Conservation (phyloP, 2,888 invertebrate species). For the Caenorhabditis japonica region DNA sequence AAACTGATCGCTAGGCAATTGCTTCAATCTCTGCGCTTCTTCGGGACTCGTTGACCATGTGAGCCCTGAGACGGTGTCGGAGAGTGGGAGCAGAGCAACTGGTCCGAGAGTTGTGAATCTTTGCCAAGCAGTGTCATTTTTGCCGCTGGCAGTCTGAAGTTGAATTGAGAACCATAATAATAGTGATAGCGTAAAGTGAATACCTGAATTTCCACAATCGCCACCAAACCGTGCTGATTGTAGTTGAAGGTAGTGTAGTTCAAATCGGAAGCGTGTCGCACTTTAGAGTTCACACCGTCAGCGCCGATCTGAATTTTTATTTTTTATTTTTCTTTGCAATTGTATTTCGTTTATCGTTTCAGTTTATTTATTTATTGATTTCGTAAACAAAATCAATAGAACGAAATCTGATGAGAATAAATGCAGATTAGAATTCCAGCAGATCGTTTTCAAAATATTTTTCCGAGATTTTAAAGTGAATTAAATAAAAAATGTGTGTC, state of each 20-base stretch:
- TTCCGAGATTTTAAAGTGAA: too few relatives aligned
- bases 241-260: slow-evolving; percentile 88
- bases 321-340: not conserved
- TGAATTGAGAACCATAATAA: too few relatives aligned
- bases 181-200: too few relatives aligned
- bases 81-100: slow-evolving; percentile 90
- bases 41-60: slow-evolving; percentile 90
- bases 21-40: slow-evolving; percentile 85
- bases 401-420: too few relatives aligned
- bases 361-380: too few relatives aligned
- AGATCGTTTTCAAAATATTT: too few relatives aligned
- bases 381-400: too few relatives aligned
- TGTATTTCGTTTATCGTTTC: too few relatives aligned
- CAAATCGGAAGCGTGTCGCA: slow-evolving; percentile 86
- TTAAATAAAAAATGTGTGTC: too few relatives aligned
- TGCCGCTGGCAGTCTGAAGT: slow-evolving; percentile 81
- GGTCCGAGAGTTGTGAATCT: slow-evolving; percentile 92
- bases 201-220: slow-evolving; percentile 82
- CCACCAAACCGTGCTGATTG: slow-evolving; percentile 91
- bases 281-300: slow-evolving; percentile 91
- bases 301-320: slow-evolving; percentile 86
- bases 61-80: slow-evolving; percentile 86
- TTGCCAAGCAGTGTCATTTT: slow-evolving; percentile 94
- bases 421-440: too few relatives aligned
- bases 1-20: slow-evolving; percentile 86